Evolutionary conservation across 2,888 invertebrate genomes (phyloP).

Genomic region (Catocala sponsa): DNA sequence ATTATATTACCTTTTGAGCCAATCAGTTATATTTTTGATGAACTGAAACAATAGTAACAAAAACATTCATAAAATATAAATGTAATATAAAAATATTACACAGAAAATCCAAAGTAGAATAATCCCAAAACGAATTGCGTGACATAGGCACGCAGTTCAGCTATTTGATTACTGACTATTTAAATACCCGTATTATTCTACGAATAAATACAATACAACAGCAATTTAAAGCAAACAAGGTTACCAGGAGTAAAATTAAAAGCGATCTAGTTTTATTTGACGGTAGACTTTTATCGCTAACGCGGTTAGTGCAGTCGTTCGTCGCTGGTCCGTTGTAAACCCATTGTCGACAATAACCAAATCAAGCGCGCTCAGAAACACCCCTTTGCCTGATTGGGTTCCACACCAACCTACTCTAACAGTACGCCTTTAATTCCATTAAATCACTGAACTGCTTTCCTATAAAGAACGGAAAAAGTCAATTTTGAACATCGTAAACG

Average conservation of each 20-base stretch:
- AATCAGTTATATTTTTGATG: no score
- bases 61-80: no score
- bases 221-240: slow-evolving; percentile 23
- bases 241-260: slow-evolving; percentile 42
- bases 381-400: slow-evolving; percentile 55
- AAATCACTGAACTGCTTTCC: slow-evolving; percentile 49
- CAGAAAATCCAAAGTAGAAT: no score
- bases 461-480: slow-evolving; percentile 47
- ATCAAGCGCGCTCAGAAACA: slow-evolving; percentile 56
- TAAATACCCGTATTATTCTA: background rate
- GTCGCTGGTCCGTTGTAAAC: slow-evolving; percentile 54
- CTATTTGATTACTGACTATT: background rate
- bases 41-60: no score
- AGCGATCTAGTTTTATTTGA: slow-evolving; percentile 63
- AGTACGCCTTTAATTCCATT: slow-evolving; percentile 52
- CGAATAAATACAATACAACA: background rate
- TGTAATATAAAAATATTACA: no score
- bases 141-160: background rate
- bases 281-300: slow-evolving; percentile 66
- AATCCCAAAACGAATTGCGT: no score
- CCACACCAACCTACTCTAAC: slow-evolving; percentile 51
- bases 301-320: slow-evolving; percentile 64
- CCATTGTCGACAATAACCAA: slow-evolving; percentile 64
- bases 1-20: no score
- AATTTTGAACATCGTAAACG: slow-evolving; percentile 48